Evolutionary conservation across 2,797 vertebrate species (phyloP).

Genomic region (Telmatherina bonti): DNA sequence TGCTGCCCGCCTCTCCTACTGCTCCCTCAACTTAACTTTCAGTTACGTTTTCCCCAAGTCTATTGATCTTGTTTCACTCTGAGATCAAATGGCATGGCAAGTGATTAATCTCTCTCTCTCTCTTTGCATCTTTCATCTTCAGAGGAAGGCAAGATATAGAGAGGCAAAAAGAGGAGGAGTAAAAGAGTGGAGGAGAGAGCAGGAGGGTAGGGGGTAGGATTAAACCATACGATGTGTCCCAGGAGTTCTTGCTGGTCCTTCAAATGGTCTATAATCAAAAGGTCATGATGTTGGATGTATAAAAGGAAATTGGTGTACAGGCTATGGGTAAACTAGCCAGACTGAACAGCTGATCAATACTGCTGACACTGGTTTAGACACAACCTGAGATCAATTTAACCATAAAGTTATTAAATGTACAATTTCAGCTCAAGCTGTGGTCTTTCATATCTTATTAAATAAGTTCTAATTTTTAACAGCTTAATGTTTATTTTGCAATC

Average conservation of each 20-base stretch:
- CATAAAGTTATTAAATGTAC: not conserved
- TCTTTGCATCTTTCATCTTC: constrained; percentile 81
- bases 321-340: constrained; percentile 31
- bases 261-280: constrained; percentile 64
- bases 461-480: not conserved
- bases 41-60: constrained; percentile 67
- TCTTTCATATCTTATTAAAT: not conserved
- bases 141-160: constrained; percentile 67
- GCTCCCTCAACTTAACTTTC: constrained; percentile 66
- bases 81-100: constrained; percentile 82
- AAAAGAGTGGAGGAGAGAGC: constrained; percentile 1
- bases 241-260: constrained; percentile 57
- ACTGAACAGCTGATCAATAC: constrained; percentile 47
- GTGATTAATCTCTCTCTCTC: constrained; percentile 78
- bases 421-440: no score
- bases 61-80: constrained; percentile 79
- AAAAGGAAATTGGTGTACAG: constrained; percentile 31
- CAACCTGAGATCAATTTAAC: not conserved
- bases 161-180: constrained; percentile 50
- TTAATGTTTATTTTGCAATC: not conserved
- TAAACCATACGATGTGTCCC: constrained; percentile 68
- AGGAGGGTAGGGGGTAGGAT: constrained; percentile 38
- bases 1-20: constrained; percentile 28
- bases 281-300: constrained; percentile 60
- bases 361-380: not conserved